Conservation (phyloP, 2,888 invertebrate genomes). For the Tuberolachnus salignus region DNA sequence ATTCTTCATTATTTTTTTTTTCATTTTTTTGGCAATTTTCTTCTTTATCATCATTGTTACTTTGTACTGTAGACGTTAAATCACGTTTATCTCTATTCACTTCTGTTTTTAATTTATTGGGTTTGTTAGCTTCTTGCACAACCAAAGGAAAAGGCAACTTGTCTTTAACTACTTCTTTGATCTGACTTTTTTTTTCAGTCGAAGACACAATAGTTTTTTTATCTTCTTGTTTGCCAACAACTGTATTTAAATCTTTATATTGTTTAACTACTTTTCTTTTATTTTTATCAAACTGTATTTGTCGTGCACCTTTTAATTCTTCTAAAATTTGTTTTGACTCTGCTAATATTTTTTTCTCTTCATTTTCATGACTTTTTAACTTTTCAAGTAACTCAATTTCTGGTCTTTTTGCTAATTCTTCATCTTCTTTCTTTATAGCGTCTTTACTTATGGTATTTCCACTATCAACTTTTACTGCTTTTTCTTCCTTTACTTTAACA, state of each 20-base stretch:
- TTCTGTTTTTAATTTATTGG: slow-evolving; percentile 49
- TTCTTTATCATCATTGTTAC: slow-evolving; percentile 59
- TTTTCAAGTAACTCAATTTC: slow-evolving; percentile 64
- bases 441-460: slow-evolving; percentile 58
- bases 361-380: slow-evolving; percentile 72
- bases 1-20: slow-evolving; percentile 33
- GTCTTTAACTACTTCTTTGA: slow-evolving; percentile 51
- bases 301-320: slow-evolving; percentile 54
- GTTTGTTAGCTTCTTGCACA: slow-evolving; percentile 43
- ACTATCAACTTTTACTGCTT: slow-evolving; percentile 59
- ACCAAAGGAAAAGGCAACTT: slow-evolving; percentile 56
- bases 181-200: slow-evolving; percentile 36
- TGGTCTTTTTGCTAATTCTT: slow-evolving; percentile 40
- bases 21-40: slow-evolving; percentile 60
- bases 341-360: slow-evolving; percentile 72
- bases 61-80: slow-evolving; percentile 54
- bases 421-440: slow-evolving; percentile 62
- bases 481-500: slow-evolving; percentile 59
- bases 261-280: slow-evolving; percentile 18
- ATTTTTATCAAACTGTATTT: slow-evolving; percentile 50
- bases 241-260: slow-evolving; percentile 22
- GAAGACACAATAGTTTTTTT: slow-evolving; percentile 8
- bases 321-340: slow-evolving; percentile 71
- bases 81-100: slow-evolving; percentile 59
- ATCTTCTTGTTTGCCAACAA: background rate